A percentile compares a stretch with the other conserved stretches of the same genome.
These are phyloP conservation scores for Phyllostomus hastatus DNA, from an alignment of 2,113 vertebrate species.

Conservation along the genomic window DNA sequence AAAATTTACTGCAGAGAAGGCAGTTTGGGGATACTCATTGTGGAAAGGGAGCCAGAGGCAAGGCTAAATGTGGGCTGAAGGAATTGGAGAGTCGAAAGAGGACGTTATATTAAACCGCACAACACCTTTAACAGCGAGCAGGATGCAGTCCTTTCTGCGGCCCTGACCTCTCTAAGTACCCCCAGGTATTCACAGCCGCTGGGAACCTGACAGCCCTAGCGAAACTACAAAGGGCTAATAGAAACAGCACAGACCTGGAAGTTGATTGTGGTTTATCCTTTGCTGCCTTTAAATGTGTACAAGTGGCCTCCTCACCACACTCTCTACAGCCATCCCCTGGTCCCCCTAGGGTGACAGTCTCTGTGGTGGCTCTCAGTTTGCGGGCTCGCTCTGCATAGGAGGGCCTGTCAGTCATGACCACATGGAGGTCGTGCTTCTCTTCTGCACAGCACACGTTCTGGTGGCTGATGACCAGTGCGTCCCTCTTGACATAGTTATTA, in stretches of 20 bases:
- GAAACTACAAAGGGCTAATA: neutral
- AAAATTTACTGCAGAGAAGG: conserved; percentile 82
- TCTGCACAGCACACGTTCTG: neutral
- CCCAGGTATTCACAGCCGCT: conserved; percentile 62
- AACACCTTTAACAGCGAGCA: conserved; percentile 64
- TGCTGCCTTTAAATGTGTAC: conserved; percentile 33
- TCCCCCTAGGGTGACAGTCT: conserved; percentile 48
- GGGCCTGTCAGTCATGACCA: conserved; percentile 64
- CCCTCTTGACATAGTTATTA: neutral
- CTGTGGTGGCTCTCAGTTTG: conserved; percentile 64
- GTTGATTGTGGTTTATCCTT: conserved; percentile 50
- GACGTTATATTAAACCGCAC: conserved; percentile 80
- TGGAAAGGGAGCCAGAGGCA: conserved; percentile 75
- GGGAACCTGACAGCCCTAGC: conserved; percentile 32
- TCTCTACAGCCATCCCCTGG: conserved; percentile 52
- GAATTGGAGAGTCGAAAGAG: conserved; percentile 78
- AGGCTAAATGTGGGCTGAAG: conserved; percentile 80
- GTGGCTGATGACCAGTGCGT: conserved; percentile 15
- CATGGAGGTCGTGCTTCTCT: conserved; percentile 56
- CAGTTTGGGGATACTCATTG: conserved; percentile 81
- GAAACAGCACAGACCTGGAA: conserved; percentile 51
- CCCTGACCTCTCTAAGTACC: conserved; percentile 63
- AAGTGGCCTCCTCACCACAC: conserved; percentile 7
- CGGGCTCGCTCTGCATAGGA: neutral
- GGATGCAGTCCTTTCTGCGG: conserved; percentile 60